These are phyloP conservation scores for Trilocha varians DNA, from an alignment of 2,888 invertebrate species.

Conservation along the genomic window DNA sequence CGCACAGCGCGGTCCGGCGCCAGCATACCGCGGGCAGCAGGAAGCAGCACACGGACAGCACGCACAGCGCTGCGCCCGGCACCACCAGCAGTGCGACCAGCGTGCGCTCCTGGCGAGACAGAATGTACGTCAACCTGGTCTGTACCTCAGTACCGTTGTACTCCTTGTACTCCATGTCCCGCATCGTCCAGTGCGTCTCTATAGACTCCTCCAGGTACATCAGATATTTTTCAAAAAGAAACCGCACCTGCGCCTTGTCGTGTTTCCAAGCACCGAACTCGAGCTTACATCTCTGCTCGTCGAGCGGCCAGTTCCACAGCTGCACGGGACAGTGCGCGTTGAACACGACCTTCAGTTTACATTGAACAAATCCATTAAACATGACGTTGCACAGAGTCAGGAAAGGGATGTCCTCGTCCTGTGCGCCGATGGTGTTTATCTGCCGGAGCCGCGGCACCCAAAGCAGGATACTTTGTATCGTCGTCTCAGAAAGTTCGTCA, in stretches of 20 bases:
- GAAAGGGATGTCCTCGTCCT: slow-evolving; percentile 1
- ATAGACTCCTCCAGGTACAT: slow-evolving; percentile 3
- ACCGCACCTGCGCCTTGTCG: slow-evolving; percentile 5
- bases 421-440: background rate
- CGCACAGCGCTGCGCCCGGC: slow-evolving; percentile 14
- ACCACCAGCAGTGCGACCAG: slow-evolving; percentile 14
- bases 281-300: slow-evolving; percentile 18
- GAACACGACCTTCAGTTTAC: slow-evolving; percentile 2
- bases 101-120: slow-evolving; percentile 13
- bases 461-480: slow-evolving; percentile 6
- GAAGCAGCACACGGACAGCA: slow-evolving; percentile 13
- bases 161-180: slow-evolving; percentile 6
- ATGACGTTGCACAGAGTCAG: slow-evolving; percentile 9
- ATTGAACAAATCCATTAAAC: slow-evolving; percentile 8
- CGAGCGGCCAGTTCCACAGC: slow-evolving; percentile 24
- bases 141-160: slow-evolving; percentile 7
- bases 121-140: slow-evolving; percentile 10
- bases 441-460: slow-evolving; percentile 17
- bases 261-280: slow-evolving; percentile 12
- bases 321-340: slow-evolving; percentile 11
- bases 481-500: slow-evolving; percentile 9
- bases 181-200: slow-evolving; percentile 24
- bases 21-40: slow-evolving; percentile 10
- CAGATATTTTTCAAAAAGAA: slow-evolving; percentile 9
- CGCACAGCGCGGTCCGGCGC: slow-evolving; percentile 12